Evolutionary conservation across 1,140 invertebrate genomes (phyloP), one percentile per base, ranked within the genome.

Genomic region (Drosophila subobscura): DNA sequence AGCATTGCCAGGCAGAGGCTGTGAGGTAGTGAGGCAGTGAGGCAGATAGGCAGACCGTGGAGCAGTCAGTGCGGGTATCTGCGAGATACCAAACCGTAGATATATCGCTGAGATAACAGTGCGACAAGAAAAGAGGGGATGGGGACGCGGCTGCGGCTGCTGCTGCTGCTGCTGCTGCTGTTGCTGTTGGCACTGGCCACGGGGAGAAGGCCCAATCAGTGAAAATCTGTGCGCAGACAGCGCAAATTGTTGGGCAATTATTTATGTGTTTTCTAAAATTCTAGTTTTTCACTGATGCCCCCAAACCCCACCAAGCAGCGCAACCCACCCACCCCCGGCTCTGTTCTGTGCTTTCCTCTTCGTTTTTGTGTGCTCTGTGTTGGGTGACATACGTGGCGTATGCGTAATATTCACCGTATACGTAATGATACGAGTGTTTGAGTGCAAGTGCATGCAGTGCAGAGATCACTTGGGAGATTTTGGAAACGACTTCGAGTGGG

Each of bases 231-330:
- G 81, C 73, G 86, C 81, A 90, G 86, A 90, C 86, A 90, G 79
- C 78, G 74, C 76, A 83, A 90, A 90, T 90, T 90, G 86, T 79
- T 79, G 72, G 71, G 46, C 81, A 90, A 90, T 90, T 85, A 86
- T 85, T 86, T 85, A 86, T 77, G 71, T 73, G 59, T 74, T 68
- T 68, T 37, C 33, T 49, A 29, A 29, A 41, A 68, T 68, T 49
- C 63, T 56, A 46, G 23, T 42, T 60, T 10, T 37, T 37, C 33
- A 12, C 33, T 37, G 33, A 4, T 20, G 16, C 16, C 10, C 33
- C 3, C 29, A 6, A 5, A 6, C 3, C 8, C 29, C 8, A 20
- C 16, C 16, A 20, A 20, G 16, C 16, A 20, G 16, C 16, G 1
- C 16, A 2, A 8, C 29, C 8, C 12, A 23, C 20, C 12, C 12